Evolutionary conservation across 37 sponge, comb jelly and placozoan genomes (phyloP), one percentile per base, ranked within the genome.

Genomic region (Agelas oroides): DNA sequence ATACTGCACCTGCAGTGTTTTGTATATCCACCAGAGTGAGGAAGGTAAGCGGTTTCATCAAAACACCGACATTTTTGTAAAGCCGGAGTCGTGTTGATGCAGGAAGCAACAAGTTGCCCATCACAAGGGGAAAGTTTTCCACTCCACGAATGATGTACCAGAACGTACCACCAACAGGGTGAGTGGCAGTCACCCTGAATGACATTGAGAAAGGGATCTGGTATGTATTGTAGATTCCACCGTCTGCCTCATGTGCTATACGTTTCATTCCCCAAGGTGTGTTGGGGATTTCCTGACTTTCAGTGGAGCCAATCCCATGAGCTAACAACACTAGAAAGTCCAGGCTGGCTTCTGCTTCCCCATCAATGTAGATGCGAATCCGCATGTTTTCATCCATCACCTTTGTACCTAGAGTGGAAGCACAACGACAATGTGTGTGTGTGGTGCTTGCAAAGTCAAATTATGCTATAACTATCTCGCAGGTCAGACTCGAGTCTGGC

Each of bases 141-240:
- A 94, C 92, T 8, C 95, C 95, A 40, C 95, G 78, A 21, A 94
- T 76, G 60, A 94, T 94, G 84, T 90, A 94, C 79, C 79, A 90
- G 78, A 91, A 87, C 0, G 53, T 0, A 0, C 91, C 88, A 0
- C 71, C 70, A 0, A 6, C 64, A 0, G 92, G 88, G 25, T 74
- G 76, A 18, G 85, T 87, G 24, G 84, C 88, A 0, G 95, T 94
- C 20, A 94, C 89, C 20, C 18, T 70, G 58, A 95, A 56, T 6
- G 87, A 86, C 58, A 81, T 84, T 11, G 61, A 62, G 74, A 84
- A 91, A 16, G 92, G 92, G 28, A 91, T 86, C 21, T 87, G 80
- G 70, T 81, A 92, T 19, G 88, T 94, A 67, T 90, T 76, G 77
- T 76, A 69, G 36, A 58, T 58, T 2, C 81, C 81, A 53, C 71